Evolutionary conservation across 1,140 invertebrate species (phyloP).

Genomic region (Drosophila ogumai): DNA sequence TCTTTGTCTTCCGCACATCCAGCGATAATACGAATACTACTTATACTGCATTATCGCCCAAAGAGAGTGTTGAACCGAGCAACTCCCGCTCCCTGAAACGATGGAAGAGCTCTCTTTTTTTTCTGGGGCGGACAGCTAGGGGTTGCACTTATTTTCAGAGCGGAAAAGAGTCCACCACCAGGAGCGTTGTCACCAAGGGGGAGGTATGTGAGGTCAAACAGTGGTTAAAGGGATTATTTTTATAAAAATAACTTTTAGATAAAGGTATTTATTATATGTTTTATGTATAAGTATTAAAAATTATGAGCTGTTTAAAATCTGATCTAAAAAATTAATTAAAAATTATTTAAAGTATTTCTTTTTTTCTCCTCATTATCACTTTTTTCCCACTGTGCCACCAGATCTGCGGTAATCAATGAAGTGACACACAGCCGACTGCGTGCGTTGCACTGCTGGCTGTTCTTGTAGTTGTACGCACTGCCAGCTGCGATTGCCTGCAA

Average conservation of each 20-base stretch:
- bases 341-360: too few relatives aligned
- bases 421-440: constrained; percentile 22
- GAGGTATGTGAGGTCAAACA: constrained; percentile 24
- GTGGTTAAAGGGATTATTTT: neutral
- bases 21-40: constrained; percentile 33
- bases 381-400: constrained; percentile 36
- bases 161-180: constrained; percentile 24
- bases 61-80: constrained; percentile 3
- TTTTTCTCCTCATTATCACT: neutral
- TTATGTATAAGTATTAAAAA: too few relatives aligned
- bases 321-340: too few relatives aligned
- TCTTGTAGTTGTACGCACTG: constrained; percentile 23
- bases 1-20: constrained; percentile 2
- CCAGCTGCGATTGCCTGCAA: constrained; percentile 45
- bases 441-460: constrained; percentile 5
- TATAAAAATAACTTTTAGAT: neutral
- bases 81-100: constrained; percentile 23
- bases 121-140: constrained; percentile 31
- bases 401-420: constrained; percentile 25
- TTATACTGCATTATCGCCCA: constrained; percentile 25
- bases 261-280: neutral
- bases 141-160: constrained; percentile 64
- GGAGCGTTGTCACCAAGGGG: constrained; percentile 9
- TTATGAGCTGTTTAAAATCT: too few relatives aligned
- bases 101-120: constrained; percentile 27